Evolutionary conservation across 2,113 vertebrate species (phyloP).

Genomic region (Colaptes auratus): DNA sequence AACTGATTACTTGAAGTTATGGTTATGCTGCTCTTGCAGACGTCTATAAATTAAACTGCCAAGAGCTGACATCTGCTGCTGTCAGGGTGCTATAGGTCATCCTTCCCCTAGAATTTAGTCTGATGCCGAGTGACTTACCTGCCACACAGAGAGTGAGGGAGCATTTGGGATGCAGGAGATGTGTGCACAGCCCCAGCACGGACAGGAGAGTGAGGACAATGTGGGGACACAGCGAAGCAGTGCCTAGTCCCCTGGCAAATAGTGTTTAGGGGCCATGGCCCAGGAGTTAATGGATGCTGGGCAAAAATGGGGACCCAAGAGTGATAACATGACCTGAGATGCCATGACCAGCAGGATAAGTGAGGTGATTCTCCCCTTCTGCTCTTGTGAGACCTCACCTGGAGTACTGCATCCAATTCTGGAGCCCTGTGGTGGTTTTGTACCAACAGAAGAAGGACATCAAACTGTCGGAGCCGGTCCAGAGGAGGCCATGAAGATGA

Average conservation of each 20-base stretch:
- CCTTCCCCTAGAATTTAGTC: neutral
- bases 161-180: neutral
- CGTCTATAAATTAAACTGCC: conserved; percentile 29
- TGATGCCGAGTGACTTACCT: neutral
- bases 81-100: conserved; percentile 18
- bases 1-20: conserved; percentile 43
- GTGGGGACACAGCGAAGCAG: neutral
- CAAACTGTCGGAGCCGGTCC: too few species aligned
- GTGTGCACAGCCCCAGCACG: accelerated
- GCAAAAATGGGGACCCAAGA: neutral
- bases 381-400: too few species aligned
- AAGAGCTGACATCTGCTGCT: conserved; percentile 43
- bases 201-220: neutral
- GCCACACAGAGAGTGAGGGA: neutral
- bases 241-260: neutral
- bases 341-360: neutral
- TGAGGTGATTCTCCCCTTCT: too few species aligned
- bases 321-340: neutral
- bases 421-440: too few species aligned
- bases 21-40: conserved; percentile 33
- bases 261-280: accelerated
- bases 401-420: too few species aligned
- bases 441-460: too few species aligned
- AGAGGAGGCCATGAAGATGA: too few species aligned
- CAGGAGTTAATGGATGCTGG: neutral